Evolutionary conservation across 2,113 vertebrate genomes (phyloP).

Genomic region (Corythoichthys intestinalis): DNA sequence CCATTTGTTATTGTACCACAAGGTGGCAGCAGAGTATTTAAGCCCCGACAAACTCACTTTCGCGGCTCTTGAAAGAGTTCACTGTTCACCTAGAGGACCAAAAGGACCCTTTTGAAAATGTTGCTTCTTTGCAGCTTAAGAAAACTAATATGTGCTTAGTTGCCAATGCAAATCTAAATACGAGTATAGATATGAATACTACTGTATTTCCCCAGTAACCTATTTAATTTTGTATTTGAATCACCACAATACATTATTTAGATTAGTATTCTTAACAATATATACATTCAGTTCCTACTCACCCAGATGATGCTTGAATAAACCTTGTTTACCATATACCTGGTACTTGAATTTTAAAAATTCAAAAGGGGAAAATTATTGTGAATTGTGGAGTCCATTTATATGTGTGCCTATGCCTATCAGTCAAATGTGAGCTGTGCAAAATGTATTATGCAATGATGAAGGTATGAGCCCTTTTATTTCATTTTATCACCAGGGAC

Average conservation of each 20-base stretch:
- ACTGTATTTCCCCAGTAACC: not conserved
- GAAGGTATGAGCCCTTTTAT: not conserved
- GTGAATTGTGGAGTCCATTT: not conserved
- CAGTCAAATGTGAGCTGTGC: not conserved
- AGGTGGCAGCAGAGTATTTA: constrained; percentile 49
- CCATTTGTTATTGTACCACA: constrained; percentile 19
- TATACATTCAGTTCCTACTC: not conserved
- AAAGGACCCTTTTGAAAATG: constrained; percentile 35
- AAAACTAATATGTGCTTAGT: not conserved
- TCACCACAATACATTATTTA: not conserved
- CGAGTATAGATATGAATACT: not conserved
- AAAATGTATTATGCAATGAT: not conserved
- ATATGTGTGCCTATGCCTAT: not conserved
- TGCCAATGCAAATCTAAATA: no score
- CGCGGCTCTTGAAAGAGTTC: constrained; percentile 11
- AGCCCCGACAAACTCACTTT: not conserved
- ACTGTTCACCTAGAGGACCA: constrained; percentile 53
- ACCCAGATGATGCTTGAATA: not conserved
- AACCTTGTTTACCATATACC: not conserved
- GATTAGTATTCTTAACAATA: no score
- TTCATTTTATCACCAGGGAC: not conserved
- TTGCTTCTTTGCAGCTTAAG: not conserved
- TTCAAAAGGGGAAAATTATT: not conserved
- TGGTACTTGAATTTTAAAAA: not conserved
- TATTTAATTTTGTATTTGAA: not conserved